Evolutionary conservation across 1,140 invertebrate species (phyloP).

Genomic region (Cherax destructor): DNA sequence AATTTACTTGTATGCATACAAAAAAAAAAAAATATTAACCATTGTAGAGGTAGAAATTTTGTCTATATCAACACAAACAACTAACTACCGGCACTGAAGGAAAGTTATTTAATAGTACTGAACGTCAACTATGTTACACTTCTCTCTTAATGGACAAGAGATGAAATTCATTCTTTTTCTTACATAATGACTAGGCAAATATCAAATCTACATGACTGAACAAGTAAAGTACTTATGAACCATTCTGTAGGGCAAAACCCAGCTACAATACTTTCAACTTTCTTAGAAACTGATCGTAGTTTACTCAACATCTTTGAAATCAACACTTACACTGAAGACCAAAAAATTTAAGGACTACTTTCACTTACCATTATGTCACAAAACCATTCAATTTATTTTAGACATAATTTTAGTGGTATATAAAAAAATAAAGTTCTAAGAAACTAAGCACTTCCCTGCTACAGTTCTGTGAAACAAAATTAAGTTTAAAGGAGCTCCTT

Average conservation of each 20-base stretch:
- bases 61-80: neutral
- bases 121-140: too few species aligned
- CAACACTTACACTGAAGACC: neutral
- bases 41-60: neutral
- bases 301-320: neutral
- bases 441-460: neutral
- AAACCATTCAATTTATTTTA: neutral
- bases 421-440: neutral
- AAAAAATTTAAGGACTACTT: neutral
- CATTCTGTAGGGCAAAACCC: too few species aligned
- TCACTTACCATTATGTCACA: neutral
- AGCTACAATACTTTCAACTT: too few species aligned
- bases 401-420: neutral
- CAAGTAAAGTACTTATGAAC: too few species aligned
- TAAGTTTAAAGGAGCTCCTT: constrained; percentile 7
- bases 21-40: too few species aligned
- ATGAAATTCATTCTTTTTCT: too few species aligned
- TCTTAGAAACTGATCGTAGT: neutral
- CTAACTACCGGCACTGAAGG: neutral
- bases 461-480: neutral
- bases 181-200: too few species aligned
- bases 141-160: too few species aligned
- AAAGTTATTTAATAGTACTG: too few species aligned
- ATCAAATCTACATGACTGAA: too few species aligned
- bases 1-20: neutral